phyloP scores from a whole-genome alignment of 2,113 vertebrate genomes.

The Pampusana beccarii region DNA sequence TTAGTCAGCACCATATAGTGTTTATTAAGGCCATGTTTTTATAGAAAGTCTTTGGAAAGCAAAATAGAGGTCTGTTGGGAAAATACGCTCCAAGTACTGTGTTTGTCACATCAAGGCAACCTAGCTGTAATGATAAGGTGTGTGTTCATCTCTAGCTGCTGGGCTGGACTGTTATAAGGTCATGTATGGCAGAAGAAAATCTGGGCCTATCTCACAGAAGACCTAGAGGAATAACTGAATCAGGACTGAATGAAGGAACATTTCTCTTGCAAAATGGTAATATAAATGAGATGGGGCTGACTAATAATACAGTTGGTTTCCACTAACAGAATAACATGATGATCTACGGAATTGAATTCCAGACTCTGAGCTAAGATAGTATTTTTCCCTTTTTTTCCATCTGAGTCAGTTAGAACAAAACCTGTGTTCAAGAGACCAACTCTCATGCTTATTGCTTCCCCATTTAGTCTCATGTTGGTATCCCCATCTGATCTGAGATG shows the following conservation, averaged over 20 bases:
- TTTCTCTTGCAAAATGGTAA: conserved; percentile 34
- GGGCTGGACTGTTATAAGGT: background rate
- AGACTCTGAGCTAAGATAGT: conserved; percentile 22
- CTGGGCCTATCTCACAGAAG: background rate
- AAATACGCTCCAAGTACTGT: background rate
- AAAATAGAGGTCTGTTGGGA: background rate
- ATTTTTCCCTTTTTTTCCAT: conserved; percentile 29
- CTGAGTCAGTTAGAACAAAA: conserved; percentile 28
- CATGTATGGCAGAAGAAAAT: background rate
- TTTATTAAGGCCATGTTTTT: background rate
- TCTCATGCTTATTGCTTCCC: background rate
- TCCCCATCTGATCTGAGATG: background rate
- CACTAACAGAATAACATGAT: conserved; percentile 36
- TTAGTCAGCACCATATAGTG: background rate
- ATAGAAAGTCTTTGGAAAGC: background rate
- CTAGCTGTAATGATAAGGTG: background rate
- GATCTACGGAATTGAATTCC: conserved; percentile 14
- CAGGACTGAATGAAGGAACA: background rate
- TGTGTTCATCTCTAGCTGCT: background rate
- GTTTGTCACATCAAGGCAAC: background rate
- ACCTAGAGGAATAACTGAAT: background rate
- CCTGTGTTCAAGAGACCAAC: background rate
- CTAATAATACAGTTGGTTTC: conserved; percentile 56
- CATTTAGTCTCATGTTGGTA: background rate
- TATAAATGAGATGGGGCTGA: conserved; percentile 4